These are phyloP conservation scores for Bovichtus diacanthus DNA, from an alignment of 2,797 vertebrate genomes.

Conservation along the genomic window DNA sequence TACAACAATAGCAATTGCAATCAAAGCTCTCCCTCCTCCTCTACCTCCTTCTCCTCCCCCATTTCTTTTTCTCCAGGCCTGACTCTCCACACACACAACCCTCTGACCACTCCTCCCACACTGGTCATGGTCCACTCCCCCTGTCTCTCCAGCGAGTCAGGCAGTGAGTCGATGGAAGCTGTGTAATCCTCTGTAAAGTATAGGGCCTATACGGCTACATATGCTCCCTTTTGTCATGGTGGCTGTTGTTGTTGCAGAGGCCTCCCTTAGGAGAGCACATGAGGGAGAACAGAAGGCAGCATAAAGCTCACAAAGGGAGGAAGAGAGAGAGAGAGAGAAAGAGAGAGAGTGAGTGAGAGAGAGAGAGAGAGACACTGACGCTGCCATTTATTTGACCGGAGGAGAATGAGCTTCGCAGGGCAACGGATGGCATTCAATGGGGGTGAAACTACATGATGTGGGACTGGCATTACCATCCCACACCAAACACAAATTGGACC, in stretches of 20 bases:
- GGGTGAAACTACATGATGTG: constrained; percentile 71
- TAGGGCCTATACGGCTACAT: constrained; percentile 52
- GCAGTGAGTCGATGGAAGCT: constrained; percentile 44
- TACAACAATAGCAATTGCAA: constrained; percentile 59
- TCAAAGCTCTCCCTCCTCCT: constrained; percentile 48
- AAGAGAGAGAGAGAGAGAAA: constrained; percentile 26
- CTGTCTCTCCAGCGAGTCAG: constrained; percentile 50
- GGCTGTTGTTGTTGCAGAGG: constrained; percentile 64
- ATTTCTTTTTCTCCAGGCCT: constrained; percentile 29
- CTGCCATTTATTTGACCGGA: constrained; percentile 48
- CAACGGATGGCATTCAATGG: constrained; percentile 46
- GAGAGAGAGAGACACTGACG: constrained; percentile 38
- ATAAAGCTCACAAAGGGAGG: constrained; percentile 61
- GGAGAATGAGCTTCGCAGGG: constrained; percentile 54
- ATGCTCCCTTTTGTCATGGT: constrained; percentile 67
- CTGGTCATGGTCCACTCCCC: constrained; percentile 58
- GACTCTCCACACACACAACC: constrained; percentile 24
- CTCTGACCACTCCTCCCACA: constrained; percentile 59
- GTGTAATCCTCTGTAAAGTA: constrained; percentile 69
- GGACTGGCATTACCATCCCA: constrained; percentile 49
- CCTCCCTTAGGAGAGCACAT: constrained; percentile 65
- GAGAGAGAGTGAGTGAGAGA: constrained; percentile 26
- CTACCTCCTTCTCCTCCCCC: constrained; percentile 29
- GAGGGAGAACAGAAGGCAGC: constrained; percentile 67
- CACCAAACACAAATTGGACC: constrained; percentile 46